These are phyloP conservation scores for Agriopis marginaria DNA, from an alignment of 2,888 invertebrate species.

Conservation along the genomic window DNA sequence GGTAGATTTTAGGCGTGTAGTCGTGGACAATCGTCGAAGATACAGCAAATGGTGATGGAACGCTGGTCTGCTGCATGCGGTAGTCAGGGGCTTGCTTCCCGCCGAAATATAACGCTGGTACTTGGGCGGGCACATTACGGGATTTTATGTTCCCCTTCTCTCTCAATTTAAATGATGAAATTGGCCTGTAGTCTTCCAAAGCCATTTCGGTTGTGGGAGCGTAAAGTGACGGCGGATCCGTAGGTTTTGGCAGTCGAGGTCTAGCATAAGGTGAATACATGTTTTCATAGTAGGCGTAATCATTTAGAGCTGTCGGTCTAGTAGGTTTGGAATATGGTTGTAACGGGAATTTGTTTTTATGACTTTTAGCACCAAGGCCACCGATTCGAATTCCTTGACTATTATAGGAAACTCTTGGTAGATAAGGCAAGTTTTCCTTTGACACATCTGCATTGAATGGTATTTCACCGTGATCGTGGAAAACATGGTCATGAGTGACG, in stretches of 20 bases:
- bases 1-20: conserved; percentile 67
- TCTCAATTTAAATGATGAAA: conserved; percentile 67
- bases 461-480: conserved; percentile 82
- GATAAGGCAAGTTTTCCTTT: conserved; percentile 65
- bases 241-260: conserved; percentile 61
- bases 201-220: conserved; percentile 54
- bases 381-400: conserved; percentile 71
- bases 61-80: conserved; percentile 61
- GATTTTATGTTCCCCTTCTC: conserved; percentile 62
- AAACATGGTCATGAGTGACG: conserved; percentile 82
- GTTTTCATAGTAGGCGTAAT: conserved; percentile 78
- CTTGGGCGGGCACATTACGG: conserved; percentile 52
- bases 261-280: conserved; percentile 65
- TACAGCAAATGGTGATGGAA: conserved; percentile 68
- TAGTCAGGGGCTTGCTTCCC: conserved; percentile 64
- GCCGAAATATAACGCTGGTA: conserved; percentile 56
- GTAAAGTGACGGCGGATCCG: conserved; percentile 51
- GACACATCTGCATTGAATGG: conserved; percentile 69
- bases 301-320: conserved; percentile 60
- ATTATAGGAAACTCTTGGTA: conserved; percentile 74
- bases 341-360: conserved; percentile 60
- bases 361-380: conserved; percentile 53
- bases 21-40: conserved; percentile 76
- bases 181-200: conserved; percentile 64
- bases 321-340: conserved; percentile 62